These are phyloP conservation scores for Misgurnus anguillicaudatus DNA, from an alignment of 2,113 vertebrate species.

Conservation along the genomic window DNA sequence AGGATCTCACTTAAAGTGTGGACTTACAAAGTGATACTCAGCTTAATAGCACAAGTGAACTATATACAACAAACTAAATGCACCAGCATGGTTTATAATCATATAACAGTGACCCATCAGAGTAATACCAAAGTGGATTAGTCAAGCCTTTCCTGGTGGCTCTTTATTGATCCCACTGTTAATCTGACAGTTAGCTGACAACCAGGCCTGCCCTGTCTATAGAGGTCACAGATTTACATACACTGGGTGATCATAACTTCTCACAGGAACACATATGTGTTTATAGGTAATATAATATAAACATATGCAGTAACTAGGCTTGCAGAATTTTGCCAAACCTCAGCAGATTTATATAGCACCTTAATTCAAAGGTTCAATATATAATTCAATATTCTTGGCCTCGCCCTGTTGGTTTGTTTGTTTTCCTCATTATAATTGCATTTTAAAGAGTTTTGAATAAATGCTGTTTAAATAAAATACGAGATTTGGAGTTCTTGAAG, in stretches of 20 bases:
- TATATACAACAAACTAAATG: neutral
- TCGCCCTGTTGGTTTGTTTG: conserved; percentile 5
- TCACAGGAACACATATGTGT: conserved; percentile 40
- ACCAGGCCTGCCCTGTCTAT: neutral
- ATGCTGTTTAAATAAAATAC: conserved; percentile 13
- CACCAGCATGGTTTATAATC: neutral
- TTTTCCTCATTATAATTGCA: conserved; percentile 27
- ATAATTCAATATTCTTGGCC: neutral
- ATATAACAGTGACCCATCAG: neutral
- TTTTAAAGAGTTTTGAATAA: conserved; percentile 29
- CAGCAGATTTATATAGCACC: conserved; percentile 10
- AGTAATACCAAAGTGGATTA: conserved; percentile 50
- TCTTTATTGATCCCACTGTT: conserved; percentile 52
- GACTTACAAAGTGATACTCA: neutral
- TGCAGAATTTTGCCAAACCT: conserved; percentile 3
- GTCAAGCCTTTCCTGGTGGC: conserved; percentile 46
- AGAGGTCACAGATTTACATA: conserved; percentile 33
- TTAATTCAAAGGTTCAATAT: neutral
- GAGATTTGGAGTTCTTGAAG: conserved; percentile 16
- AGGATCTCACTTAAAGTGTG: neutral
- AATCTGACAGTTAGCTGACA: conserved; percentile 52
- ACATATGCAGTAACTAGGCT: neutral
- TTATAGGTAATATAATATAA: conserved; percentile 17
- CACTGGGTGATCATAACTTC: conserved; percentile 39
- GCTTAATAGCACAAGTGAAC: conserved; percentile 1